Percentiles rank a stretch among this genome's conserved stretches.
These are phyloP conservation scores for Anabacerthia variegaticeps DNA, from an alignment of 2,797 vertebrate species.

Conservation along the genomic window DNA sequence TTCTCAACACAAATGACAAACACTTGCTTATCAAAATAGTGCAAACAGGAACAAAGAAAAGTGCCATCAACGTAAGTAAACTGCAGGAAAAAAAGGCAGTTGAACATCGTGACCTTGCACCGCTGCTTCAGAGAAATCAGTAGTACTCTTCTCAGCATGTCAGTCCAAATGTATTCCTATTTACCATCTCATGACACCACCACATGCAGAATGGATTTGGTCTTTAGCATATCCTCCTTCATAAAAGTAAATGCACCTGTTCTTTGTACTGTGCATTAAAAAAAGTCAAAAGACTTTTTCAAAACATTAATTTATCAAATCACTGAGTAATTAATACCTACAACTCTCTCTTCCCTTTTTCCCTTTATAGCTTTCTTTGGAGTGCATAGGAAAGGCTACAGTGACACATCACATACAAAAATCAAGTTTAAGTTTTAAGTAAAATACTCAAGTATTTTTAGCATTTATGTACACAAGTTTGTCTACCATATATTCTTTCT, in stretches of 20 bases:
- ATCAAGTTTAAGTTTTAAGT: slow-evolving; percentile 44
- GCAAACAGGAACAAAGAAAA: slow-evolving; percentile 61
- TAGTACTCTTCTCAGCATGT: slow-evolving; percentile 31
- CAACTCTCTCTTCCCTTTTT: neutral
- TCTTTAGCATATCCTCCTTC: slow-evolving; percentile 13
- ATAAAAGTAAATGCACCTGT: neutral
- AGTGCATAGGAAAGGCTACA: slow-evolving; percentile 26
- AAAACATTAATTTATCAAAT: neutral
- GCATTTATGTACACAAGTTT: slow-evolving; percentile 6
- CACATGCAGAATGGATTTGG: neutral
- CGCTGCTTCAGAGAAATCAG: slow-evolving; percentile 22
- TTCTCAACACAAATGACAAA: neutral
- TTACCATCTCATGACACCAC: neutral
- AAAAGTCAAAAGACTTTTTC: neutral
- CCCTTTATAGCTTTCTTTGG: slow-evolving; percentile 27
- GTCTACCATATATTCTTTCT: neutral
- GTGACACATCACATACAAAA: slow-evolving; percentile 24
- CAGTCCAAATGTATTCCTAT: neutral
- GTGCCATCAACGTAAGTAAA: slow-evolving; percentile 39
- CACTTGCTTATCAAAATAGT: slow-evolving; percentile 46
- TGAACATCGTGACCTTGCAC: neutral
- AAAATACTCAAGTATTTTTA: slow-evolving; percentile 56
- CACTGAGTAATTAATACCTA: neutral
- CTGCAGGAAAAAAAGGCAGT: neutral
- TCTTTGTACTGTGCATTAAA: neutral